Percentiles rank a stretch among this genome's conserved stretches.
These are phyloP conservation scores for Stictonetta naevosa DNA, from an alignment of 2,113 vertebrate genomes.

Conservation along the genomic window DNA sequence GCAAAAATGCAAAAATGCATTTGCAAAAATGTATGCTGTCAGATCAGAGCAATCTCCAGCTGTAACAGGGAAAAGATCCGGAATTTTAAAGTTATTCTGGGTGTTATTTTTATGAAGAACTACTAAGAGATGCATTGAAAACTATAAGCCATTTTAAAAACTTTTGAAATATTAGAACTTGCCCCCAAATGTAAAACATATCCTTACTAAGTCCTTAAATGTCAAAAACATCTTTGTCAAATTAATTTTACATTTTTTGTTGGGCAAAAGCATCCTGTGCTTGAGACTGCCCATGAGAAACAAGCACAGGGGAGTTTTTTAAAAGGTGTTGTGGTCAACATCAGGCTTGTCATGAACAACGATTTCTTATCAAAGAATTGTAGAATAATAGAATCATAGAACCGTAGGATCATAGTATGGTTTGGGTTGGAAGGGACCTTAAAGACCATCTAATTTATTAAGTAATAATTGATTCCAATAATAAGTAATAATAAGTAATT, in stretches of 20 bases:
- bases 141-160: background rate
- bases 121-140: conserved; percentile 14
- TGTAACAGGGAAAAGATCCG: background rate
- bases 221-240: background rate
- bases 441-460: background rate
- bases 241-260: background rate
- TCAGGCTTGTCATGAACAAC: background rate
- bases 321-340: background rate
- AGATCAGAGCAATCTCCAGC: background rate
- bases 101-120: background rate
- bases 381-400: background rate
- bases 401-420: background rate
- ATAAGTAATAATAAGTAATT: too few relatives aligned
- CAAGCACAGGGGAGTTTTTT: background rate
- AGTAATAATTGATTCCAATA: too few relatives aligned
- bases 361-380: background rate
- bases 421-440: background rate
- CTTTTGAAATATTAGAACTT: background rate
- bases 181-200: background rate
- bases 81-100: background rate
- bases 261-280: background rate
- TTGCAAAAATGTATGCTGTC: background rate
- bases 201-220: background rate
- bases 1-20: background rate
- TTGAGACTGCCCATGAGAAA: background rate